phyloP scores from a whole-genome alignment of 1,140 invertebrate species.

The Tribolium madens region DNA sequence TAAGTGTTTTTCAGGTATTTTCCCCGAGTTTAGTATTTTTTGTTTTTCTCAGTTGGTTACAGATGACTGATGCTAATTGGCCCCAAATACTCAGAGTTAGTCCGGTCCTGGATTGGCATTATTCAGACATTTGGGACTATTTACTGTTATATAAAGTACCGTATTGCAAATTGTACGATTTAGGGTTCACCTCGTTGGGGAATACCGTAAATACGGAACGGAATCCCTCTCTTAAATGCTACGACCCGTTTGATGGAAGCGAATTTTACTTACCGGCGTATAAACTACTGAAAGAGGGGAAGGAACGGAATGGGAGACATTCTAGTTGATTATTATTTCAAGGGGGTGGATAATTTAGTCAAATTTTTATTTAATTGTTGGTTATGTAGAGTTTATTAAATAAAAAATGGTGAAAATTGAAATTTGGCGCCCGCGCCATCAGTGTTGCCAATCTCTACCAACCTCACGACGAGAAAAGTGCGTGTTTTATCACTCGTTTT shows the following conservation, averaged over 20 bases:
- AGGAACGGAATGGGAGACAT: conserved; percentile 80
- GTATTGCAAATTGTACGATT: conserved; percentile 91
- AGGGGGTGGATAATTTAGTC: too few relatives aligned
- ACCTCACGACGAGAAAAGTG: not conserved
- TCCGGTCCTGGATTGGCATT: conserved; percentile 91
- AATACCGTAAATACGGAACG: conserved; percentile 80
- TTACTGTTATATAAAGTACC: conserved; percentile 81
- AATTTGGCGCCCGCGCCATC: not conserved
- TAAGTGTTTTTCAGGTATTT: conserved; percentile 77
- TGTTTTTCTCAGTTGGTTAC: conserved; percentile 54
- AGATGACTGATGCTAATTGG: conserved; percentile 90
- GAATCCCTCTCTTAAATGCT: conserved; percentile 79
- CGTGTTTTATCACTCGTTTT: conserved; percentile 26
- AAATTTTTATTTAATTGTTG: too few relatives aligned
- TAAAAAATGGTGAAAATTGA: not conserved
- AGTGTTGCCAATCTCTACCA: not conserved
- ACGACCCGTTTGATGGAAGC: conserved; percentile 66
- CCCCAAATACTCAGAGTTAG: conserved; percentile 88
- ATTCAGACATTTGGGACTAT: conserved; percentile 91
- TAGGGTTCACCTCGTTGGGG: conserved; percentile 91
- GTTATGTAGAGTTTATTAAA: too few relatives aligned
- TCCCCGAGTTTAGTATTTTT: not conserved
- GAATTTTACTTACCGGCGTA: conserved; percentile 83
- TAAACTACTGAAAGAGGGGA: conserved; percentile 74
- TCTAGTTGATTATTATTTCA: not conserved